Conservation (phyloP, 2,888 invertebrate species). For the Latheticus oryzae region DNA sequence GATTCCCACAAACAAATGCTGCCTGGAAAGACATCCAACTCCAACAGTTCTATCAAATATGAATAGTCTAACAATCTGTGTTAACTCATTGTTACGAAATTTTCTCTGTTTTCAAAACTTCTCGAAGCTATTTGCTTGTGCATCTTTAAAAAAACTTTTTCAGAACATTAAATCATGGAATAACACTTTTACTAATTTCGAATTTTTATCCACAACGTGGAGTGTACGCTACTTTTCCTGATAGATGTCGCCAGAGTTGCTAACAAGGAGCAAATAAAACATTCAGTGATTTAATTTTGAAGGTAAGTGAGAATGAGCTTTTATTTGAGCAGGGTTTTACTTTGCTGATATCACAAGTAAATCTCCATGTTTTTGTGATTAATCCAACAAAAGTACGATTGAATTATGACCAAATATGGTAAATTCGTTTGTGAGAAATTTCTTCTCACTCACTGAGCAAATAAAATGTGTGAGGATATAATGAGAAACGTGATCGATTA, state of each 20-base stretch:
- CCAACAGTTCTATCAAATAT: no score
- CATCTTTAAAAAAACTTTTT: no score
- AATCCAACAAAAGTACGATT: no score
- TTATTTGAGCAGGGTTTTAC: conserved; percentile 27
- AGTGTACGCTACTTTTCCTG: conserved; percentile 13
- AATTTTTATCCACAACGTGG: no score
- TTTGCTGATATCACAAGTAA: conserved; percentile 21
- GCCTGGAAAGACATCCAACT: conserved; percentile 20
- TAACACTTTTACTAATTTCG: no score
- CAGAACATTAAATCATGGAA: no score
- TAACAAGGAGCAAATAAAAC: conserved; percentile 32
- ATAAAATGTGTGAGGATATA: conserved; percentile 19
- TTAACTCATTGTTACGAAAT: no score
- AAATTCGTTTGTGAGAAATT: conserved; percentile 3
- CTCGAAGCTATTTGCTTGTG: no score
- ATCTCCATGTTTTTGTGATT: background rate
- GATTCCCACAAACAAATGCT: conserved; percentile 24
- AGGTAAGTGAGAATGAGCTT: conserved; percentile 32
- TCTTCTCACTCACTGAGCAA: conserved; percentile 8
- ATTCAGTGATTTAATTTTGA: conserved; percentile 31
- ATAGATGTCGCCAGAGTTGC: conserved; percentile 16
- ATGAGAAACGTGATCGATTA: conserved; percentile 24
- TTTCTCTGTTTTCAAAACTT: no score
- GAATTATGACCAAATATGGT: conserved; percentile 6
- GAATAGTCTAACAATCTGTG: no score